Base-by-base conservation (phyloP, 2,113 vertebrate genomes). In the Mus pahari region DNA sequence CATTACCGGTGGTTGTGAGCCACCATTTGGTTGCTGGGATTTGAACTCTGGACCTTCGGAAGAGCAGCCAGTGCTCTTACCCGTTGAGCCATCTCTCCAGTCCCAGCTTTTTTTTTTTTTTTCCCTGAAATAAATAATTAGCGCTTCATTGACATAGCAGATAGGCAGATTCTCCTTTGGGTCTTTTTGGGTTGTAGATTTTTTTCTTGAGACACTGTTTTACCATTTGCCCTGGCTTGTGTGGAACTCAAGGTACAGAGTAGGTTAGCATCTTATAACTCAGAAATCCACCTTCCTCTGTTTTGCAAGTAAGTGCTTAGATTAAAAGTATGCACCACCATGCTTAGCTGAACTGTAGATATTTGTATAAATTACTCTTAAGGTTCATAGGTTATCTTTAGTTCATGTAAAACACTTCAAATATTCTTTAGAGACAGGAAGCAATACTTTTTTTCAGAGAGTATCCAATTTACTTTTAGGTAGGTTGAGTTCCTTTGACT, bases 401-500 rank as follows among this genome's bases (percentile, higher is more conserved):
- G 39, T 55, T 2, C 55, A 64, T 86, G 16, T n/a, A 95, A 91
- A 91, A 75, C 8, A 73, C n/a, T 94, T n/a, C 86, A 68, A 53
- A 66, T 89, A 71, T 4, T 83, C 14, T 45, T 73, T 82, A 60
- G 71, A 60, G 58, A 94, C 2, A 39, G 24, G 39, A 83, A 62
- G 6, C 36, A 82, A 24, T n/a, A n/a, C 50, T n/a, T 60, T 42
- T 42, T 42, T 83, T 83, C 58, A 81, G 13, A 95, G 79, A 82
- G 39, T 82, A 91, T 91, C 8, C 14, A 60, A 0, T 75, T 90
- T 97, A 68, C 48, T 94, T 94, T 90, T 92, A 73, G 71, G 42
- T 77, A 81, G 73, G 62, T 39, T 91, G 77, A 33, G 50, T 95
- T 86, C 11, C 95, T 92, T 92, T 96, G 71, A 95, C 78, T 92